Conservation (phyloP, 2,113 vertebrate species). For the Vulpes lagopus region DNA sequence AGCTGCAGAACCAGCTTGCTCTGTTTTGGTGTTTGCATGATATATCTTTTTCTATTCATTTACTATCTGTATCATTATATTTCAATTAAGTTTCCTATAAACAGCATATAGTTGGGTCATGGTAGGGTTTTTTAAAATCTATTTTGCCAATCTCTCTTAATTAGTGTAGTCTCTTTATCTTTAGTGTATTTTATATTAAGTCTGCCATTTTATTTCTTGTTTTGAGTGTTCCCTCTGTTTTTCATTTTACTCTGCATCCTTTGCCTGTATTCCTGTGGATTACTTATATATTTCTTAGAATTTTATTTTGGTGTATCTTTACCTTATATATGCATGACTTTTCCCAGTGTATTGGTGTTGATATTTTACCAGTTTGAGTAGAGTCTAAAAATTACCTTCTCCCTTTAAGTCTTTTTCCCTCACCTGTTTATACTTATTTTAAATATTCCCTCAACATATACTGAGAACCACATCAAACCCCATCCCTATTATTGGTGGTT, state of each 20-base stretch:
- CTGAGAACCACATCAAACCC: not conserved
- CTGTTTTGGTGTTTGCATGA: not conserved
- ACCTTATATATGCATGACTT: not conserved
- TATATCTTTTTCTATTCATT: not conserved
- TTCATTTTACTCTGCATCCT: not conserved
- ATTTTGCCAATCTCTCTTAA: not conserved
- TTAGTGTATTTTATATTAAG: not conserved
- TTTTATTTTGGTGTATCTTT: not conserved
- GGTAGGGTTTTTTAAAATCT: not conserved
- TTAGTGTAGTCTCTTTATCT: not conserved
- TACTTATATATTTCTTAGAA: not conserved
- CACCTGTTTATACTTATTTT: constrained; percentile 24
- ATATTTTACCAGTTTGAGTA: not conserved
- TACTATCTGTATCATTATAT: not conserved
- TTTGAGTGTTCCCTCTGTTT: not conserved
- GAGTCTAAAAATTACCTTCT: not conserved
- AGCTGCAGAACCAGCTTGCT: not conserved
- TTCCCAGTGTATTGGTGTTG: not conserved
- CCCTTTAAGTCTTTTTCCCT: not conserved
- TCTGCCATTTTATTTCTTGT: not conserved
- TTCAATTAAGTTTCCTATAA: not conserved
- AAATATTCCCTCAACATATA: constrained; percentile 4
- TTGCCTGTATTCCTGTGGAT: not conserved
- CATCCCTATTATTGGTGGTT: not conserved
- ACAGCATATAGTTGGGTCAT: not conserved